Conservation (phyloP, 1,140 invertebrate genomes). For the Acromyrmex echinatior region DNA sequence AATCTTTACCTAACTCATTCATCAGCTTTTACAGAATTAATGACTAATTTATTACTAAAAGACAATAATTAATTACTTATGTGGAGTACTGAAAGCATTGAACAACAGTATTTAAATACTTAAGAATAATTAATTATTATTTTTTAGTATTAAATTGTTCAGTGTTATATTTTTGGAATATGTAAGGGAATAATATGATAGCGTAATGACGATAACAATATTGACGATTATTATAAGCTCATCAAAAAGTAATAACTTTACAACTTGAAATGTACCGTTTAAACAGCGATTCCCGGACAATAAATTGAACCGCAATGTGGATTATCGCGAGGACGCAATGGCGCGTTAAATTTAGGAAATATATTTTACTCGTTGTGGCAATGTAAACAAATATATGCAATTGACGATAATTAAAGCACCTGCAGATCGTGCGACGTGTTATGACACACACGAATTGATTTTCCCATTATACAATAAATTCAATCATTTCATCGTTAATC, state of each 20-base stretch:
- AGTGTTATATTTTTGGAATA: too few species aligned
- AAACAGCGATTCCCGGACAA: background rate
- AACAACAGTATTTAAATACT: too few species aligned
- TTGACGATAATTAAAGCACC: slow-evolving; percentile 40
- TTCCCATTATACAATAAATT: slow-evolving; percentile 53
- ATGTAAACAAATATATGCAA: slow-evolving; percentile 20
- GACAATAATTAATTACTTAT: too few species aligned
- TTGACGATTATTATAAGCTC: background rate
- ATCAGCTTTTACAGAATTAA: too few species aligned
- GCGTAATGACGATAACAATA: background rate
- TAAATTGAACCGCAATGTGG: slow-evolving; percentile 10
- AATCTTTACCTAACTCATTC: too few species aligned
- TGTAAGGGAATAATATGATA: background rate
- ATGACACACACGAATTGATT: slow-evolving; percentile 41
- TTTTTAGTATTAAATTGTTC: too few species aligned
- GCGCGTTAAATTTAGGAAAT: slow-evolving; percentile 16
- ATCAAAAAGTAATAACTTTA: slow-evolving; percentile 5
- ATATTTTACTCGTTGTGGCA: slow-evolving; percentile 22
- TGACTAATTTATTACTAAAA: too few species aligned
- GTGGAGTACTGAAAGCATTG: too few species aligned
- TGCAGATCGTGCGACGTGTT: background rate
- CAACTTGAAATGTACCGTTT: background rate
- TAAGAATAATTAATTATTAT: too few species aligned
- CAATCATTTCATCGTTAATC: slow-evolving; percentile 55
- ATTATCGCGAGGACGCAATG: background rate